Conservation (phyloP, 2,113 vertebrate genomes). For the Cinclus cinclus region DNA sequence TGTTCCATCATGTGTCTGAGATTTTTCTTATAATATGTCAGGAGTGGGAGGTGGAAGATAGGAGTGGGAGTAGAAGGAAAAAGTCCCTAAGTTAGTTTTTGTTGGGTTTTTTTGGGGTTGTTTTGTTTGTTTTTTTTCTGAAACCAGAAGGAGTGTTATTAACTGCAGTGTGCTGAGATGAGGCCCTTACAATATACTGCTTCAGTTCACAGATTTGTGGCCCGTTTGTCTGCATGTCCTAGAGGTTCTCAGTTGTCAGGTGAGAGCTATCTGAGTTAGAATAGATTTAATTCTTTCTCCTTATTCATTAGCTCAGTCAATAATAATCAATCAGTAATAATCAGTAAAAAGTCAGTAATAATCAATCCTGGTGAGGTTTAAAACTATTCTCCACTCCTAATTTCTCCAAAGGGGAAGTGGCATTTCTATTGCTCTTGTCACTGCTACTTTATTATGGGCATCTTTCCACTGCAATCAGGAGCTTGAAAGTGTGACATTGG, state of each 20-base stretch:
- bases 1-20: conserved; percentile 53
- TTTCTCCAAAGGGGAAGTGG: background rate
- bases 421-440: background rate
- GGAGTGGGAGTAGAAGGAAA: conserved; percentile 44
- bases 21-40: conserved; percentile 54
- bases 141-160: background rate
- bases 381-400: background rate
- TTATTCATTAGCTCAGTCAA: background rate
- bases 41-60: conserved; percentile 58
- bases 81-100: background rate
- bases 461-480: background rate
- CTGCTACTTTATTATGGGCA: background rate
- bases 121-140: background rate
- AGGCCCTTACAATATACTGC: background rate
- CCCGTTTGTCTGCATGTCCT: background rate
- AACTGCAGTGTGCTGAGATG: background rate
- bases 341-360: background rate
- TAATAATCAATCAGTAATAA: background rate
- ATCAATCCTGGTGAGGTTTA: background rate
- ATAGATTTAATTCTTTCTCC: background rate
- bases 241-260: background rate
- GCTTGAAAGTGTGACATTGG: background rate
- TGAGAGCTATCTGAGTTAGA: background rate
- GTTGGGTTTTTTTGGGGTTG: too few relatives aligned
- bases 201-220: background rate